Evolutionary conservation across 2,888 invertebrate genomes (phyloP), one percentile per base, ranked within the genome.

Genomic region (Dynastes hyllus): DNA sequence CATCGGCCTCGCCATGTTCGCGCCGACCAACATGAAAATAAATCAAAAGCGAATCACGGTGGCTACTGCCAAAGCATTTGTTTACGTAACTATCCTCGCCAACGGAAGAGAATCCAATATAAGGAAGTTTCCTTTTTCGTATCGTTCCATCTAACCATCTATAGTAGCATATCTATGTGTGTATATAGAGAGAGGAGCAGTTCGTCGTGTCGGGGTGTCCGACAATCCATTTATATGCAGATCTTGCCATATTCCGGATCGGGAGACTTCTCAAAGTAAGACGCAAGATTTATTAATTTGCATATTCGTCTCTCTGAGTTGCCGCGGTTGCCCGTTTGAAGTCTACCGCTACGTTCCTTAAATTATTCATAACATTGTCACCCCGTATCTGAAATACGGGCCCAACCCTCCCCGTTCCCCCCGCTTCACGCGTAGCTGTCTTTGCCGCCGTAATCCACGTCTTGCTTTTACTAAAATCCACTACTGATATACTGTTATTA

Each of bases 231-330:
- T 87, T 88, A 88, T 88, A 88, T 88, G 88, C 87, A 87, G 88
- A 88, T 87, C 84, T 84, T 81, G 84, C 82, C 82, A 82, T 83
- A 84, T 85, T 84, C 82, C 81, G 83, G 85, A 85, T 84, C 85
- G 83, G 83, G 85, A 85, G 58, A 85, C 83, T 73, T 84, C 85
- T 86, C 87, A 87, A 87, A 87, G 87, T 86, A 86, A 87, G 87
- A 86, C 84, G 84, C 85, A 87, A 87, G 87, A 88, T 88, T 88
- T 88, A 88, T 88, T 87, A 87, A 88, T 88, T 88, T 88, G 86
- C 88, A 88, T 88, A 88, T 87, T 86, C 85, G 85, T 86, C 85
- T 85, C 82, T 58, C 22, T 84, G 73, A 73, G 73, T 73, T 73
- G 73, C 67, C 27, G 67, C 40, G 40, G 73, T 45, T 58, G 80